phyloP scores from a whole-genome alignment of 2,888 invertebrate species.

The Lottia scabra region DNA sequence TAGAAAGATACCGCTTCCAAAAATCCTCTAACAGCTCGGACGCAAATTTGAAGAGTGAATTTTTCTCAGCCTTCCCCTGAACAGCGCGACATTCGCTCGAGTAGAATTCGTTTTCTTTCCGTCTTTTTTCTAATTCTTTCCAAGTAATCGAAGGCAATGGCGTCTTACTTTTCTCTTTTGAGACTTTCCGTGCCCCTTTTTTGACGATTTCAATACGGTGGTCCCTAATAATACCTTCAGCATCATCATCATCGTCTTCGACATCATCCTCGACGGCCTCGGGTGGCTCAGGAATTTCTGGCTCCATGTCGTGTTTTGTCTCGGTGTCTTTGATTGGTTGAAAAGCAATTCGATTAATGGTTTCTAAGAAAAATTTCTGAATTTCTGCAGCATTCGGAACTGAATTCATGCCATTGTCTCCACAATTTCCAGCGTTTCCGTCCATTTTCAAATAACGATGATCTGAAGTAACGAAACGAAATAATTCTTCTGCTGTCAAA shows the following conservation, averaged over 20 bases:
- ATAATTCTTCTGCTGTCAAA: conserved; percentile 10
- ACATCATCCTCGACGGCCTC: too few relatives aligned
- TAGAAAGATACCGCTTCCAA: conserved; percentile 44
- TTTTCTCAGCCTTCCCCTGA: conserved; percentile 34
- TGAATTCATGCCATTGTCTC: background rate
- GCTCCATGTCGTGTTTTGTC: too few relatives aligned
- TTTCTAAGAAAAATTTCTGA: conserved; percentile 43
- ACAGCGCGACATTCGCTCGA: conserved; percentile 24
- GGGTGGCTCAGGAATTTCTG: too few relatives aligned
- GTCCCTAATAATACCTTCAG: too few relatives aligned
- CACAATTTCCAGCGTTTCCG: background rate
- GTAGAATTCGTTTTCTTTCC: conserved; percentile 8
- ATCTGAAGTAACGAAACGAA: conserved; percentile 10
- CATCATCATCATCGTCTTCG: too few relatives aligned
- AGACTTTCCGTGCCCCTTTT: too few relatives aligned
- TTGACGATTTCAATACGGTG: too few relatives aligned
- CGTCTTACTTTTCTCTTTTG: too few relatives aligned
- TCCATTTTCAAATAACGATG: conserved; percentile 14
- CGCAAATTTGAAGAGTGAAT: conserved; percentile 29
- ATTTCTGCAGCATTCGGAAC: conserved; percentile 42
- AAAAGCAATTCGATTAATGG: conserved; percentile 42
- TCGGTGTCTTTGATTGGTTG: conserved; percentile 28
- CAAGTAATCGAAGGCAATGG: too few relatives aligned
- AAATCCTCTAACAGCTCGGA: conserved; percentile 32
- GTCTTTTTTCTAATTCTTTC: background rate